Percentiles rank a stretch among this genome's conserved stretches.
Evolutionary conservation across 2,797 vertebrate species (phyloP).

Genomic region (Paramormyrops hopkinsi): DNA sequence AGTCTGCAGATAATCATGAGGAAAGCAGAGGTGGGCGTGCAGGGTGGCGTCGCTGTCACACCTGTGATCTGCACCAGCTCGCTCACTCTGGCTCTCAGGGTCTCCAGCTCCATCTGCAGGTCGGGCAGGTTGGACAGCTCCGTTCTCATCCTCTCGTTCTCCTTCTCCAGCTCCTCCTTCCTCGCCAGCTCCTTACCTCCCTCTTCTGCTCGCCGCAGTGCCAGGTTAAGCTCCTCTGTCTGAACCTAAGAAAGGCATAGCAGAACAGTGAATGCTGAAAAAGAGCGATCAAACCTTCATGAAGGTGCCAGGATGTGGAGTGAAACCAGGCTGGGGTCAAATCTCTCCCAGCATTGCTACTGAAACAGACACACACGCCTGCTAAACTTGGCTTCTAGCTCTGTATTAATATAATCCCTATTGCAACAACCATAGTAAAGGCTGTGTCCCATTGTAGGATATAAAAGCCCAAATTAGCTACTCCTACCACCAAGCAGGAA

Average conservation of each 20-base stretch:
- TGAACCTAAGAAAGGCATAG: conserved; percentile 59
- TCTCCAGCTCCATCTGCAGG: conserved; percentile 69
- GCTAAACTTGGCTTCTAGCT: neutral
- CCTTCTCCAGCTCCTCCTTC: conserved; percentile 50
- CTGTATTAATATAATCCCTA: neutral
- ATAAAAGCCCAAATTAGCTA: neutral
- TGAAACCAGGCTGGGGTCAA: neutral
- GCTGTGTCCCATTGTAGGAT: neutral
- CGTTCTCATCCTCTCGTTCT: conserved; percentile 67
- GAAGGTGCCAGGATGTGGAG: neutral
- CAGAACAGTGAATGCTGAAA: neutral
- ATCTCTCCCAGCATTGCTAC: neutral
- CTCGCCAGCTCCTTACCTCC: conserved; percentile 51
- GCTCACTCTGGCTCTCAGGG: conserved; percentile 50
- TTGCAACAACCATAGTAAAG: neutral
- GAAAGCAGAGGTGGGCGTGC: neutral
- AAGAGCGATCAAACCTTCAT: neutral
- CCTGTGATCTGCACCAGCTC: conserved; percentile 57
- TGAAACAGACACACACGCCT: neutral
- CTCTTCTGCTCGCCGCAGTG: conserved; percentile 51
- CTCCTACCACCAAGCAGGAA: neutral
- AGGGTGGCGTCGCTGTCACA: conserved; percentile 22
- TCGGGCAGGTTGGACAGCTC: conserved; percentile 60
- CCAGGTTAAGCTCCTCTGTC: conserved; percentile 71
- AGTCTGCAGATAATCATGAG: neutral